phyloP scores from a whole-genome alignment of 2,888 invertebrate genomes.

The Cantharis lateralis region DNA sequence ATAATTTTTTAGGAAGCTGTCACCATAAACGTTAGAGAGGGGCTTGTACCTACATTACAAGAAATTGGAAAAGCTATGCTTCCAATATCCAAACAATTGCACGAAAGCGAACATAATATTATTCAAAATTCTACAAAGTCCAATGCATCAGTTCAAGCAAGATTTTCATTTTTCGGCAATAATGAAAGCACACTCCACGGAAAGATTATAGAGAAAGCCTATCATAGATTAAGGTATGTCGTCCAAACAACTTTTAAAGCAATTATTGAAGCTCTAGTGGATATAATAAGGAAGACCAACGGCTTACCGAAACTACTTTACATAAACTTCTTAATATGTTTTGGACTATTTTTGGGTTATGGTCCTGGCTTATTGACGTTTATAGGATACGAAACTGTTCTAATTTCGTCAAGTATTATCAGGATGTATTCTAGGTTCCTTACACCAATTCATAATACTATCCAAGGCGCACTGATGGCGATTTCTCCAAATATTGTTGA shows the following conservation, averaged over 20 bases:
- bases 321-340: background rate
- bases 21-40: background rate
- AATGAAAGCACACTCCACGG: background rate
- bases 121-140: too few species aligned
- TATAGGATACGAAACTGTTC: background rate
- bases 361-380: background rate
- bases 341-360: background rate
- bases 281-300: background rate
- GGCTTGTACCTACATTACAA: background rate
- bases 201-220: background rate
- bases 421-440: background rate
- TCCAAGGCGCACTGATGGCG: background rate
- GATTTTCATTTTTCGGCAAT: background rate
- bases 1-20: background rate
- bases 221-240: background rate
- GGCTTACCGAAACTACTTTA: background rate
- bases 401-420: background rate
- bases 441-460: background rate
- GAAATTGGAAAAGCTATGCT: background rate
- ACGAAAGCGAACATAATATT: background rate
- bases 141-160: background rate
- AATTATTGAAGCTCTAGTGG: background rate
- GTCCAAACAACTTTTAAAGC: background rate
- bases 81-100: background rate
- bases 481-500: background rate